phyloP scores from a whole-genome alignment of 1,140 invertebrate genomes.

The Drosophila ercepeae region DNA sequence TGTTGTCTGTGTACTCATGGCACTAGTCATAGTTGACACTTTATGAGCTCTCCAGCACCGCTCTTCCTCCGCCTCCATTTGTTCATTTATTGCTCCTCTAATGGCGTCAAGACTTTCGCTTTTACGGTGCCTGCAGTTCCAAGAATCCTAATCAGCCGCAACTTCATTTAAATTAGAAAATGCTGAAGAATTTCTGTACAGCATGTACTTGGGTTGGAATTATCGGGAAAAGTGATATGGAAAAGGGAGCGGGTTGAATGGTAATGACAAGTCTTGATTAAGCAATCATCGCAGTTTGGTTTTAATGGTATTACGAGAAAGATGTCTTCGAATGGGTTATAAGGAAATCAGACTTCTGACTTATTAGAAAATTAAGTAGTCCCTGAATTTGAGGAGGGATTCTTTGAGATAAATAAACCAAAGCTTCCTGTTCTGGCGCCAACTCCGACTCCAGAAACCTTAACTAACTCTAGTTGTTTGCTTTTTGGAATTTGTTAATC shows the following conservation, averaged over 20 bases:
- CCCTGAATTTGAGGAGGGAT: too few species aligned
- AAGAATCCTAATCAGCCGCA: constrained; percentile 72
- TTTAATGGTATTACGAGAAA: constrained; percentile 21
- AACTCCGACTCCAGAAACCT: constrained; percentile 6
- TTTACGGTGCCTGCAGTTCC: constrained; percentile 72
- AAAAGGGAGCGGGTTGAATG: constrained; percentile 17
- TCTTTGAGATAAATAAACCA: background rate
- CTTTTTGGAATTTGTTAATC: constrained; percentile 42
- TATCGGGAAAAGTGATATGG: constrained; percentile 22
- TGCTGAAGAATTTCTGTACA: constrained; percentile 17
- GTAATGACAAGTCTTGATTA: constrained; percentile 23
- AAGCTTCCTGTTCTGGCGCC: constrained; percentile 15
- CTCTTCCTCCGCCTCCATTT: background rate
- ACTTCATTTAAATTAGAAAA: constrained; percentile 47
- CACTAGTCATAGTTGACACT: constrained; percentile 78
- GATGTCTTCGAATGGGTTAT: background rate
- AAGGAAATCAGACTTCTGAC: background rate
- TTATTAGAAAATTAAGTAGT: background rate
- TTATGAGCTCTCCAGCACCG: constrained; percentile 42
- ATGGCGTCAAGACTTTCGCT: constrained; percentile 81
- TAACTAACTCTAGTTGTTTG: constrained; percentile 28
- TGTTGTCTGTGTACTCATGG: constrained; percentile 67
- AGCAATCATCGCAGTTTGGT: constrained; percentile 18
- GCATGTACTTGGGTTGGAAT: constrained; percentile 13
- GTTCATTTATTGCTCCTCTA: constrained; percentile 63